Percentiles rank a stretch among this genome's conserved stretches.
These are phyloP conservation scores for Pampusana beccarii DNA, from an alignment of 2,113 vertebrate genomes.

Conservation along the genomic window DNA sequence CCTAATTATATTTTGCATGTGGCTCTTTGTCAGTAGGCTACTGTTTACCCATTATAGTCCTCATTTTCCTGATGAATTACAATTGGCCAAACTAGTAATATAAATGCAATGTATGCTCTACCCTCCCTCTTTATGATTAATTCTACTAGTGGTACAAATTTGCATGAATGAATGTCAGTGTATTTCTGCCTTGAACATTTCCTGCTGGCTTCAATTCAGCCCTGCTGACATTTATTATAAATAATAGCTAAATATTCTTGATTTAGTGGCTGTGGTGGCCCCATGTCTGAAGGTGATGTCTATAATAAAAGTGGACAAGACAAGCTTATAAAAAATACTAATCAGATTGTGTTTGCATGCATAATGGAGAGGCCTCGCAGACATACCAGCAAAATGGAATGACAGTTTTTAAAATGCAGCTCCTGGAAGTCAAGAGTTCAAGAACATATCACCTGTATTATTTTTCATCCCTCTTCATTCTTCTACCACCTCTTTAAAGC, in stretches of 20 bases:
- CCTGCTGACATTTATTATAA: conserved; percentile 84
- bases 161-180: conserved; percentile 84
- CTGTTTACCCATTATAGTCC: conserved; percentile 53
- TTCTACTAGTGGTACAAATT: conserved; percentile 75
- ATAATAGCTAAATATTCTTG: conserved; percentile 84
- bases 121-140: conserved; percentile 74
- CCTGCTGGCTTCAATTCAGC: conserved; percentile 77
- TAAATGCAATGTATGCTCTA: conserved; percentile 66
- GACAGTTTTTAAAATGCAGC: conserved; percentile 67
- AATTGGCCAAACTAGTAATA: conserved; percentile 67
- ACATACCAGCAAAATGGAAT: conserved; percentile 49
- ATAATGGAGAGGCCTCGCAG: conserved; percentile 61
- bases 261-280: conserved; percentile 76
- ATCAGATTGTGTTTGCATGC: conserved; percentile 75
- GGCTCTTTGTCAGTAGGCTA: conserved; percentile 52
- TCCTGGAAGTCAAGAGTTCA: conserved; percentile 70
- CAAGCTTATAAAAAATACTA: conserved; percentile 74
- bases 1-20: conserved; percentile 13
- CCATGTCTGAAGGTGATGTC: conserved; percentile 77
- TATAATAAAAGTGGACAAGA: conserved; percentile 79
- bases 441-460: conserved; percentile 42
- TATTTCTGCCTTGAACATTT: conserved; percentile 80
- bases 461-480: conserved; percentile 50
- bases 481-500: conserved; percentile 36
- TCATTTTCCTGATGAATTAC: conserved; percentile 60